Evolutionary conservation across 2,113 vertebrate genomes (phyloP).

Genomic region (Chaetura pelagica): DNA sequence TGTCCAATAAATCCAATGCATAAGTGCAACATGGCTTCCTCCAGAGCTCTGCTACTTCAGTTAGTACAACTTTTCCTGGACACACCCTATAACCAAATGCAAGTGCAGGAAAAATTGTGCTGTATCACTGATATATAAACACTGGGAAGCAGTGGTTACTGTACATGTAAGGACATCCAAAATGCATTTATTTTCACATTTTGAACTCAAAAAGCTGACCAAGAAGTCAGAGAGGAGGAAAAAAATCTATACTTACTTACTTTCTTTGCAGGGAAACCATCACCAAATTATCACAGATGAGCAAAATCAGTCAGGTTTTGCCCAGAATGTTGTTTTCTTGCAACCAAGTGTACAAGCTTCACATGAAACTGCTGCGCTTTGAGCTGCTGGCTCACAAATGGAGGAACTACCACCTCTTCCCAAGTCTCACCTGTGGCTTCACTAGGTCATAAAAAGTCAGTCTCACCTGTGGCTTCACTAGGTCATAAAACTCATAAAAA

Average conservation of each 20-base stretch:
- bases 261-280: background rate
- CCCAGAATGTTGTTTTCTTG: background rate
- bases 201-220: slow-evolving; percentile 26
- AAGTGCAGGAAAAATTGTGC: slow-evolving; percentile 3
- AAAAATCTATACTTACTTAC: background rate
- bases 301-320: background rate
- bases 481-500: background rate
- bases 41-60: background rate
- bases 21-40: fast-evolving
- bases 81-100: background rate
- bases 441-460: background rate
- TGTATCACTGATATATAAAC: slow-evolving; percentile 31
- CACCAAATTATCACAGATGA: slow-evolving; percentile 12
- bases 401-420: background rate
- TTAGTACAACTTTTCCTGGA: background rate
- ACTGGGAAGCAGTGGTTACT: slow-evolving; percentile 15
- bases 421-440: background rate
- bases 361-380: background rate
- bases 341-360: fast-evolving
- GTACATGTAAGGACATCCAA: background rate
- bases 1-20: background rate
- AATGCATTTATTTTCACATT: slow-evolving; percentile 51
- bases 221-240: background rate
- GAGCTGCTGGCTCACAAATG: background rate
- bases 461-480: background rate